A percentile compares a stretch with the other conserved stretches of the same genome.
Evolutionary conservation across 2,113 vertebrate species (phyloP).

Genomic region (Phalacrocorax pelagicus): DNA sequence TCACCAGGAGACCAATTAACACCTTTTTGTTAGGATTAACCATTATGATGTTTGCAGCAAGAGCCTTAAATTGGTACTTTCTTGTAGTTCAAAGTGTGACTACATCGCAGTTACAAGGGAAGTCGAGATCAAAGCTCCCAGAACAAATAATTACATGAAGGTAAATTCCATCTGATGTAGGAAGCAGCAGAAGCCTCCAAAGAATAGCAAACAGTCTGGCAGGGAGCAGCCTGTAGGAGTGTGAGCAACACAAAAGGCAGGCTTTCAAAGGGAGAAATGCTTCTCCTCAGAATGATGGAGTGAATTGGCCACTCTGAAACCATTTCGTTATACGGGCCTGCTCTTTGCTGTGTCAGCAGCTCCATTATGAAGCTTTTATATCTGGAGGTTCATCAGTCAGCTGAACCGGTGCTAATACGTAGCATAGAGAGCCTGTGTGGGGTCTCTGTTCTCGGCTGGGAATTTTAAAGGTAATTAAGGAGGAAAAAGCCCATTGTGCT

Average conservation of each 20-base stretch:
- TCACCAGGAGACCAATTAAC: constrained; percentile 72
- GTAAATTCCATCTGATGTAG: constrained; percentile 46
- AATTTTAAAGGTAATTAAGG: constrained; percentile 15
- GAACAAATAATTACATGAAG: constrained; percentile 71
- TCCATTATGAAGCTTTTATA: not conserved
- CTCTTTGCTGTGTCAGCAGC: constrained; percentile 24
- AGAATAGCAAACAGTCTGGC: constrained; percentile 32
- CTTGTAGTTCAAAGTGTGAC: constrained; percentile 65
- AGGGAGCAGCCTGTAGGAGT: not conserved
- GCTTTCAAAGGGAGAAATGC: constrained; percentile 23
- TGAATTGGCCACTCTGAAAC: not conserved
- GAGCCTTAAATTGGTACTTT: constrained; percentile 58
- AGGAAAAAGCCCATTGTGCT: not conserved
- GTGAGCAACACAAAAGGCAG: constrained; percentile 14
- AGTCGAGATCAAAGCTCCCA: constrained; percentile 71
- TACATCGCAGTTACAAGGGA: constrained; percentile 50
- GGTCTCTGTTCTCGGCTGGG: not conserved
- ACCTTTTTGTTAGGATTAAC: constrained; percentile 70
- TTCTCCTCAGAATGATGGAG: not conserved
- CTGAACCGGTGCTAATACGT: not conserved
- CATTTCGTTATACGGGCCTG: not conserved
- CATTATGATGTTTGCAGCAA: constrained; percentile 60
- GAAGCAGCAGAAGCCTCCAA: constrained; percentile 41
- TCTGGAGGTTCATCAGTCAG: not conserved
- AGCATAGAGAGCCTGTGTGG: not conserved